Base-by-base conservation (phyloP, 2,888 invertebrate genomes). In the Hedychridium roseum region DNA sequence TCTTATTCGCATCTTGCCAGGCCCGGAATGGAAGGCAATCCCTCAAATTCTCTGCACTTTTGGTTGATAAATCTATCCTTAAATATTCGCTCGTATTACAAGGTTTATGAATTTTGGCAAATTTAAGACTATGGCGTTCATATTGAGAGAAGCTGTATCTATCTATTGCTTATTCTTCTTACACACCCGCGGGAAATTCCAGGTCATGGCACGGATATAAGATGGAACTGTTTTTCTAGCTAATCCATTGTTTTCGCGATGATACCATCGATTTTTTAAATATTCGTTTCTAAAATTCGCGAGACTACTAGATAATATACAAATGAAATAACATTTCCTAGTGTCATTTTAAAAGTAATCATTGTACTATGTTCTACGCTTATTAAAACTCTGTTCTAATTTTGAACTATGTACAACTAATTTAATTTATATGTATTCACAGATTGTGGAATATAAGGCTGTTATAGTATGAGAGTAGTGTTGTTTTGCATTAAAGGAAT, bases 11-110 rank as follows among this genome's bases (percentile, higher is more conserved):
- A 59, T 70, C 66, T 68, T 70, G 68, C 67, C 69, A 71, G 66
- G 69, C 71, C 73, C 75, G 70, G 66, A 58, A 65, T 71, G 68
- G 68, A 70, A n/a, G 68, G 68, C 72, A 63, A 70, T 74, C 60
- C 70, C 66, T 63, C 63, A 66, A 66, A 64, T 71, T 64, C 68
- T 73, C 64, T 71, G 70, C 66, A 70, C 70, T 69, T 71, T 72
- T 56, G 65, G 64, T 63, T 64, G 57, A 53, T 51, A 57, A 57
- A 61, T 54, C 46, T 43, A 36, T n/a, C n/a, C 42, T n/a, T 5
- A 40, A 42, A 27, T 36, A 27, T 53, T 43, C n/a, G n/a, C n/a
- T n/a, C n/a, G n/a, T n/a, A n/a, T n/a, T n/a, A n/a, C n/a, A n/a
- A n/a, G n/a, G n/a, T n/a, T n/a, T n/a, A n/a, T n/a, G n/a, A n/a